Conservation (phyloP, 2,888 invertebrate genomes). For the Autographa gamma region DNA sequence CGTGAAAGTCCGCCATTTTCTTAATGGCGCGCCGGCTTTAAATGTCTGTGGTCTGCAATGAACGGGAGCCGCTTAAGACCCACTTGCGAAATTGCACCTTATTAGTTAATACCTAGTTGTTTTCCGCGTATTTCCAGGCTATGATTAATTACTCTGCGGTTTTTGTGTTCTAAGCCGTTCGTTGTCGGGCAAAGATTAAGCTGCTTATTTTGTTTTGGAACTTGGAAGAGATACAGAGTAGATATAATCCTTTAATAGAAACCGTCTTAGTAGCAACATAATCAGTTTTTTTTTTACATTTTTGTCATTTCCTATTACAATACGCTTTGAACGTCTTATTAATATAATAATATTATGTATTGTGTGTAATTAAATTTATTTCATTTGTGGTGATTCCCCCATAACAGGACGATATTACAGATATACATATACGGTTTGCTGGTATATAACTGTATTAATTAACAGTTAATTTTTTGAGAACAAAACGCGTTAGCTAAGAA, state of each 20-base stretch:
- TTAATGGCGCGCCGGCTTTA: conserved; percentile 19
- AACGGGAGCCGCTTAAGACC: conserved; percentile 29
- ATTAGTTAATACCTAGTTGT: conserved; percentile 28
- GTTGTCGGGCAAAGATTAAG: conserved; percentile 2
- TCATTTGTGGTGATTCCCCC: too few species aligned
- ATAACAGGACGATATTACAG: too few species aligned
- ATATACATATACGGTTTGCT: too few species aligned
- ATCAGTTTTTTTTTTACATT: not conserved
- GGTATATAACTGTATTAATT: not conserved
- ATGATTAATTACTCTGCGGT: not conserved
- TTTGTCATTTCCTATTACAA: too few species aligned
- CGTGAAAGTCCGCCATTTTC: conserved; percentile 15
- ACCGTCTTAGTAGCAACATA: not conserved
- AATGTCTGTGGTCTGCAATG: conserved; percentile 15
- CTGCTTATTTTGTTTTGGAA: not conserved
- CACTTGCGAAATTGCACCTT: conserved; percentile 31
- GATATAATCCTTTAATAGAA: not conserved
- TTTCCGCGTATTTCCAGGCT: not conserved
- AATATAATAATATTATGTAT: too few species aligned
- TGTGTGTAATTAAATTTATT: too few species aligned
- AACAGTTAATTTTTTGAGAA: not conserved
- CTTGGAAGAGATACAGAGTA: not conserved
- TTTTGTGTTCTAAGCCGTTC: not conserved
- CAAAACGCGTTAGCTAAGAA: not conserved
- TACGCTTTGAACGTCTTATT: too few species aligned